Percentiles rank a stretch among this genome's conserved stretches.
phyloP scores from a whole-genome alignment of 2,113 vertebrate species.

The Tachuris rubrigastra region DNA sequence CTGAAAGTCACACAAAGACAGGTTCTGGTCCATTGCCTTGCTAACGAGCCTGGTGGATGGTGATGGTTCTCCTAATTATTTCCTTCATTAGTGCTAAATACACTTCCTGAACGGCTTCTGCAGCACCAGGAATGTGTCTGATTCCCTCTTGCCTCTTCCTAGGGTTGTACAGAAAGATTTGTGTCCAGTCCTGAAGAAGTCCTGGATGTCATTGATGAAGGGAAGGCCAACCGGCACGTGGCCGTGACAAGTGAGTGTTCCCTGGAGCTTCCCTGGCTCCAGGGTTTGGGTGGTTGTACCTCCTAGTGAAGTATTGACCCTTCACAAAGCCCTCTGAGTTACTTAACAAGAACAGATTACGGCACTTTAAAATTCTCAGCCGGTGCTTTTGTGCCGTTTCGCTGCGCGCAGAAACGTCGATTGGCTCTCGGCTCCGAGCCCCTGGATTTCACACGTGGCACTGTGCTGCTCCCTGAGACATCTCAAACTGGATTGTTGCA shows the following conservation, averaged over 20 bases:
- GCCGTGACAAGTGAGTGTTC: slow-evolving; percentile 90
- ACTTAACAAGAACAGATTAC: accelerated
- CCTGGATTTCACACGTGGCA: background rate
- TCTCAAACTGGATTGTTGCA: background rate
- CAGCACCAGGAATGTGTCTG: background rate
- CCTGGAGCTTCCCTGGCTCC: accelerated
- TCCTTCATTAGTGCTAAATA: background rate
- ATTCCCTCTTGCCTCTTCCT: background rate
- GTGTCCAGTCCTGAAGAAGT: slow-evolving; percentile 97
- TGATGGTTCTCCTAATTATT: background rate
- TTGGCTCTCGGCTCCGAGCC: background rate
- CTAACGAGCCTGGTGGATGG: accelerated
- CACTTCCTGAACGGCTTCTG: background rate
- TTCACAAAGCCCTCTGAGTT: background rate
- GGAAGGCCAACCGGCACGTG: slow-evolving; percentile 93
- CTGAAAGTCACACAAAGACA: background rate
- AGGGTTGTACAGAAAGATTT: slow-evolving; percentile 97
- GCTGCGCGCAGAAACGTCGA: background rate
- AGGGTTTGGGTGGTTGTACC: background rate
- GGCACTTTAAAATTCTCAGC: accelerated
- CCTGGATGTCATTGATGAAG: slow-evolving; percentile 96
- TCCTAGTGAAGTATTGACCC: background rate
- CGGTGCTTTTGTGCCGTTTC: accelerated
- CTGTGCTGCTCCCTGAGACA: background rate
- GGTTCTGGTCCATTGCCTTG: background rate